phyloP scores from a whole-genome alignment of 2,888 invertebrate genomes.

The Electrophaes corylata region DNA sequence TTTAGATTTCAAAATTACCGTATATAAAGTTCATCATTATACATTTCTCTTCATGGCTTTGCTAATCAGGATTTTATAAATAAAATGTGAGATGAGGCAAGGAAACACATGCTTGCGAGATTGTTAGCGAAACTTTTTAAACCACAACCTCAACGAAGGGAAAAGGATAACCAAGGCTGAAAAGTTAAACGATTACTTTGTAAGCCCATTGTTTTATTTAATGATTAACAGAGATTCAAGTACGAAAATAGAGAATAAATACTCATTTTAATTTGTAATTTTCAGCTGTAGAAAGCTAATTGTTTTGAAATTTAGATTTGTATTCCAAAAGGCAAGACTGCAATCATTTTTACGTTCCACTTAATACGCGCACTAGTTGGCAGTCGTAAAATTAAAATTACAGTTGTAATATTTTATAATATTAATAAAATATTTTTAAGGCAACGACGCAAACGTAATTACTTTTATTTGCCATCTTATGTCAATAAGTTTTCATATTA shows the following conservation, averaged over 20 bases:
- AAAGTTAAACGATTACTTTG: slow-evolving; percentile 30
- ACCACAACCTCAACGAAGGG: slow-evolving; percentile 19
- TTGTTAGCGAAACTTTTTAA: slow-evolving; percentile 29
- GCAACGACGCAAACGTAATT: slow-evolving; percentile 24
- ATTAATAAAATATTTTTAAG: slow-evolving; percentile 39
- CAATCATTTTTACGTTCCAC: slow-evolving; percentile 40
- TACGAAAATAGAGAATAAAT: slow-evolving; percentile 15
- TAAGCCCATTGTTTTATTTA: slow-evolving; percentile 25
- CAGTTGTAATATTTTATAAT: slow-evolving; percentile 3
- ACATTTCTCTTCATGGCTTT: background rate
- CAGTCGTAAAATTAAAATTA: slow-evolving; percentile 41
- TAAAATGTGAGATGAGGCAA: slow-evolving; percentile 11
- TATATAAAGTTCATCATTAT: background rate
- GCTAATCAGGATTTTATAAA: background rate
- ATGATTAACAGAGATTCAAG: slow-evolving; percentile 25
- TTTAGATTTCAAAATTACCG: background rate
- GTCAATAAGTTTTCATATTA: background rate
- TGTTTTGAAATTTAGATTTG: slow-evolving; percentile 34
- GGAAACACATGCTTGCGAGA: slow-evolving; percentile 24
- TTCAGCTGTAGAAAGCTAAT: slow-evolving; percentile 16
- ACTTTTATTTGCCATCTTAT: slow-evolving; percentile 5
- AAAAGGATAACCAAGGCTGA: slow-evolving; percentile 23
- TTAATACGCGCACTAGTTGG: slow-evolving; percentile 41
- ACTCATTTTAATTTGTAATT: slow-evolving; percentile 30
- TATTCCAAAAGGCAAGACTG: slow-evolving; percentile 28